Conservation (phyloP, 2,797 vertebrate genomes). For the Pseudomugil tenellus region DNA sequence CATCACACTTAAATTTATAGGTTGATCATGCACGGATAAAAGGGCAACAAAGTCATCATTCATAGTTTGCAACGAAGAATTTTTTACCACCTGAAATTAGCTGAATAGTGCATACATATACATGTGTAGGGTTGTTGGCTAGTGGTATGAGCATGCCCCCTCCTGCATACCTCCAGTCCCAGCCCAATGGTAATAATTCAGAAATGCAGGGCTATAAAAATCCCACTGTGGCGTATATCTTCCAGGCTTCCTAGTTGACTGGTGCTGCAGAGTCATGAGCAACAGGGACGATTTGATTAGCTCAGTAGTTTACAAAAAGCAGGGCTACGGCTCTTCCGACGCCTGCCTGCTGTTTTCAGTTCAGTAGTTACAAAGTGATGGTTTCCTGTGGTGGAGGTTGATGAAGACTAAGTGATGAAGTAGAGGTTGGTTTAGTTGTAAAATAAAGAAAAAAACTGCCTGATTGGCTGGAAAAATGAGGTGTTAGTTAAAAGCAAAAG, state of each 20-base stretch:
- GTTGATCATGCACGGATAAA: slow-evolving; percentile 2
- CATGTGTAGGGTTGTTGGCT: slow-evolving; percentile 51
- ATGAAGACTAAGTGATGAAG: slow-evolving; percentile 31
- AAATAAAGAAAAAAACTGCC: slow-evolving; percentile 42
- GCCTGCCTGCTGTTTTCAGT: slow-evolving; percentile 59
- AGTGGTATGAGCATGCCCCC: slow-evolving; percentile 57
- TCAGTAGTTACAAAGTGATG: slow-evolving; percentile 76
- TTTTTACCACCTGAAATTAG: slow-evolving; percentile 43
- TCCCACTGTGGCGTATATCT: slow-evolving; percentile 67
- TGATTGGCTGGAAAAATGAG: slow-evolving; percentile 54
- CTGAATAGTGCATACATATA: slow-evolving; percentile 70
- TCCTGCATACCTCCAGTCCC: slow-evolving; percentile 73
- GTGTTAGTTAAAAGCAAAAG: slow-evolving; percentile 68
- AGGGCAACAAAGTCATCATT: slow-evolving; percentile 38
- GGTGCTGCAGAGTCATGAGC: slow-evolving; percentile 59
- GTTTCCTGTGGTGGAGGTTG: slow-evolving; percentile 25
- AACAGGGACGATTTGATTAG: slow-evolving; percentile 56
- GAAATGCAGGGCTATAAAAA: slow-evolving; percentile 74
- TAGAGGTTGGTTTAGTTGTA: slow-evolving; percentile 66
- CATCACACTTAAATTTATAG: slow-evolving; percentile 29
- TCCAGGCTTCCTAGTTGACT: slow-evolving; percentile 54
- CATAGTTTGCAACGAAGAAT: slow-evolving; percentile 30
- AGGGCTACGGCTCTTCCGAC: slow-evolving; percentile 29
- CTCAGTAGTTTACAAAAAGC: slow-evolving; percentile 80
- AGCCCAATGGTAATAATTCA: slow-evolving; percentile 73